Conservation (phyloP, 2,113 vertebrate genomes). For the Chrysochloris asiatica region DNA sequence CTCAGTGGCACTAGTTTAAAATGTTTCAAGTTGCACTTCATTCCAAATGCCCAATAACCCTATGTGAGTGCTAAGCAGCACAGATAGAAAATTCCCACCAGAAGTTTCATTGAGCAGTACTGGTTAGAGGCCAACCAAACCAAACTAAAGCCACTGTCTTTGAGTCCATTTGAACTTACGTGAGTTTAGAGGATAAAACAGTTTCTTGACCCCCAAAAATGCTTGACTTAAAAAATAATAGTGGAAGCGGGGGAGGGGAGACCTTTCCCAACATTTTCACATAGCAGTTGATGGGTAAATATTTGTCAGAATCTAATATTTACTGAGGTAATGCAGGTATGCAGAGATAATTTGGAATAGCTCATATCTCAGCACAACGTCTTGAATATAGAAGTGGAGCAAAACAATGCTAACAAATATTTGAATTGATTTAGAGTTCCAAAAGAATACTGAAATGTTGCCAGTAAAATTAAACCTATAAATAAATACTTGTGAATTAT, state of each 20-base stretch:
- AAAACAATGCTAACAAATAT: constrained; percentile 33
- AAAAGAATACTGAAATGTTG: constrained; percentile 54
- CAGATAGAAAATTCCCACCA: background rate
- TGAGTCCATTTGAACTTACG: constrained; percentile 15
- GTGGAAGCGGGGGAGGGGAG: background rate
- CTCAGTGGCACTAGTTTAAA: background rate
- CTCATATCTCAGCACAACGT: constrained; percentile 14
- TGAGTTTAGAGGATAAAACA: too few species aligned
- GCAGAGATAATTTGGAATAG: constrained; percentile 44
- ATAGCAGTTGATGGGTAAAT: constrained; percentile 26
- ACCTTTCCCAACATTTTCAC: background rate
- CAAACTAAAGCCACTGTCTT: too few species aligned
- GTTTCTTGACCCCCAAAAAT: background rate
- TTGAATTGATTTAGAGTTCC: constrained; percentile 43
- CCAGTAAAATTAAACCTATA: background rate
- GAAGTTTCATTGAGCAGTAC: background rate
- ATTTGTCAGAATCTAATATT: constrained; percentile 55
- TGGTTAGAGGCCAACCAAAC: background rate
- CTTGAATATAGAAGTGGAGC: constrained; percentile 60
- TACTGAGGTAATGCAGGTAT: constrained; percentile 32
- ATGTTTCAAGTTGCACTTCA: background rate
- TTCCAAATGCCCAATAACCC: background rate
- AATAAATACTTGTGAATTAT: constrained; percentile 15
- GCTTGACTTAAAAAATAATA: background rate
- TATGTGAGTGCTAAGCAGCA: background rate